phyloP scores from a whole-genome alignment of 2,888 invertebrate species.

The Drosophila mercatorum region DNA sequence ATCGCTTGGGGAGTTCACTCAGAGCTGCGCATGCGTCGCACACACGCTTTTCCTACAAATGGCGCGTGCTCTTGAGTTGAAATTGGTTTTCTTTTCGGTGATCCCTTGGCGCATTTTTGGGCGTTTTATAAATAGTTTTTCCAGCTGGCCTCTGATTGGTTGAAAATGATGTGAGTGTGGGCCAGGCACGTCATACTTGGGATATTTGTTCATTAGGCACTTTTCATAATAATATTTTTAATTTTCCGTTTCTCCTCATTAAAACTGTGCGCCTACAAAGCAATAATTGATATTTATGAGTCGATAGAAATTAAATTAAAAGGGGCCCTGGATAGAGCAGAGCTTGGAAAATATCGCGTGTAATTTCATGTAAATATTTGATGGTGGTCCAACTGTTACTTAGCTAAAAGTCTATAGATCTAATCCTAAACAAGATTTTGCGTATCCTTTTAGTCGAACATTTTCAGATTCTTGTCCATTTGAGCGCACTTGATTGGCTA shows the following conservation, averaged over 20 bases:
- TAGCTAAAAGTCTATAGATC: conserved; percentile 35
- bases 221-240: conserved; percentile 39
- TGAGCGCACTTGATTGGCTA: conserved; percentile 59
- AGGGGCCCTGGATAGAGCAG: neutral
- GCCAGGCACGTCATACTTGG: conserved; percentile 20
- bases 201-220: conserved; percentile 47
- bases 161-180: conserved; percentile 13
- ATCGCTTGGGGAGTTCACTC: conserved; percentile 39
- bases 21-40: conserved; percentile 57
- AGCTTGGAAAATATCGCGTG: conserved; percentile 3
- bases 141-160: conserved; percentile 55
- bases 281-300: conserved; percentile 74
- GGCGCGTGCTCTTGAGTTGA: conserved; percentile 69
- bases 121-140: conserved; percentile 63
- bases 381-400: conserved; percentile 34
- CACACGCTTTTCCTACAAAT: conserved; percentile 55
- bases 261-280: conserved; percentile 38
- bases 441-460: conserved; percentile 58
- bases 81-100: conserved; percentile 30
- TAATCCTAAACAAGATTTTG: conserved; percentile 67
- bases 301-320: conserved; percentile 9
- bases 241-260: conserved; percentile 70
- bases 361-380: conserved; percentile 19
- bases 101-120: conserved; percentile 27
- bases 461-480: conserved; percentile 42